Base-by-base conservation (phyloP, 23 tunicate species). In the Botrylloides violaceus region DNA sequence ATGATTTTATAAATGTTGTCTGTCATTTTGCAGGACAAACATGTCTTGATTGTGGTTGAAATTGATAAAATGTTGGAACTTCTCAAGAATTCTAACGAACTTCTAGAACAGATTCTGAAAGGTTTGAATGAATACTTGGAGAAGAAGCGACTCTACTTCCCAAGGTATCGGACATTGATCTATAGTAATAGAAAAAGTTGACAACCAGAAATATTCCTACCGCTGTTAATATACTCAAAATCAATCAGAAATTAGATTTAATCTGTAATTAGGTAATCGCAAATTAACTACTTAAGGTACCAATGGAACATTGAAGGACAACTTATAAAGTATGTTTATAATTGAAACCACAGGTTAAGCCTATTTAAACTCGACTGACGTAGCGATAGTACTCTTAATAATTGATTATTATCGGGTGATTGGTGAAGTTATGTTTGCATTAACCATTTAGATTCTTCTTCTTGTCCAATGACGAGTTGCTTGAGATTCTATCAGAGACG, bases 61-160 rank as follows among this genome's bases (percentile, higher is more conserved):
- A 93, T 93, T 66, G 98, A 93, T 57, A 93, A 93, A 56, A 85
- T 93, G 88, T 66, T 93, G 88, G 98, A 93, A 43, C 66, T 36
- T 68, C 57, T 93, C 78, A 85, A 85, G 58, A 85, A 75, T 57
- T 93, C 94, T 20, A 86, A 81, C 59, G 94, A 93, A 39, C 72
- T 93, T 77, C 84, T 93, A 29, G 98, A 93, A 53, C 84, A 88
- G 28, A 93, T 93, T 61, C 64, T 93, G 65, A 93, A 93, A 73
- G 98, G 98, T 47, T 66, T 93, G 53, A 93, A 93, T 55, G 98
- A 93, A 47, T 93, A 93, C 66, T 49, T 93, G 76, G 95, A 93
- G 62, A 85, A 86, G 84, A 93, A 93, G 53, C 84, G 98, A 65
- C 84, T 93, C 33, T 93, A 85, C 56, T 93, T 93, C 49, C 94